Base-by-base conservation (phyloP, 2,797 vertebrate genomes). In the Urosaurus nigricauda region DNA sequence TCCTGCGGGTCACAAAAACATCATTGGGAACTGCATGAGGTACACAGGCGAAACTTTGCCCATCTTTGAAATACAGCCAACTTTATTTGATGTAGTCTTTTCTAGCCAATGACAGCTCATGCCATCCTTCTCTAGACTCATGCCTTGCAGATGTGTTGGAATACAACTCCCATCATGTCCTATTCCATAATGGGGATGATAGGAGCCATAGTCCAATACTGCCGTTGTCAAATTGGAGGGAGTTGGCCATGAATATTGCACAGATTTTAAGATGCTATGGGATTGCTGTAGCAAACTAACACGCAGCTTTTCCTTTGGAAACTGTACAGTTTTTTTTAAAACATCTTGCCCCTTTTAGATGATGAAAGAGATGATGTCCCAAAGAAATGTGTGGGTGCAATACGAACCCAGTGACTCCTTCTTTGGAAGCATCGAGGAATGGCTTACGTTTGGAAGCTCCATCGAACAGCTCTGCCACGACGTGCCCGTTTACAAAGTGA, bases 401-500 rank as follows among this genome's bases (percentile, higher is more conserved):
- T 97, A 95, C 75, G 95, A 92, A 3, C 8, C 93, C 0, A 93
- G 94, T 12, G 0, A 0, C 53, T 96, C 96, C 21, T 1, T 92
- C n/a, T 0, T 96, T 2, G 94, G 85, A 0, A 0, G 0, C 0
- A 0, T 90, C 0, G 68, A 16, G 29, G 87, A 96, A 13, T 97
- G 96, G 97, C 0, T 96, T 21, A 0, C 88, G 70, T 96, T 96
- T 0, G 97, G 97, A 0, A 95, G 75, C 0, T 26, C 88, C 19
- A 97, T 97, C 3, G 85, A 95, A 32, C 3, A 89, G 0, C 96
- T 97, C 90, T 97, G 97, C 86, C 24, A 40, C 0, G 70, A 94
- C 21, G 73, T 97, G 21, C 96, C 97, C 2, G 84, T 97, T 91
- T 97, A 97, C 84, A 12, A 74, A 51, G 94, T 93, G 1, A 78